A percentile compares a stretch with the other conserved stretches of the same genome.
phyloP scores from a whole-genome alignment of 2,113 vertebrate genomes.

The Thamnaconus septentrionalis region DNA sequence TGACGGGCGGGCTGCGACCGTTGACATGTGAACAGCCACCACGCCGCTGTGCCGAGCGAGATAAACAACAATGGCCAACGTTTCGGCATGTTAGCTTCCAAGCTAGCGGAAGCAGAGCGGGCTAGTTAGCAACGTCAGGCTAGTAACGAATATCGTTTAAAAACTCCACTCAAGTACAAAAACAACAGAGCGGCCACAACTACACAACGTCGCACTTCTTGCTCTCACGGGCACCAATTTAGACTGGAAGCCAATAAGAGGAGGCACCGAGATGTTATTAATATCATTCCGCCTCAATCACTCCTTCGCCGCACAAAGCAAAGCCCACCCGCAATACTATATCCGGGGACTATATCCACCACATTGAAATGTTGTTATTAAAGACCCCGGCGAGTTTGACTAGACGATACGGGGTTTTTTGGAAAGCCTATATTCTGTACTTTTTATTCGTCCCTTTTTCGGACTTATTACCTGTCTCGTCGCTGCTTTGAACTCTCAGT shows the following conservation, averaged over 20 bases:
- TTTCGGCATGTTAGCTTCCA: slow-evolving; percentile 45
- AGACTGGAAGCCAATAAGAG: slow-evolving; percentile 74
- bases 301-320: slow-evolving; percentile 79
- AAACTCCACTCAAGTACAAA: slow-evolving; percentile 9
- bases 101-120: slow-evolving; percentile 52
- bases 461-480: slow-evolving; percentile 85
- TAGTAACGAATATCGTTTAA: slow-evolving; percentile 28
- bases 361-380: slow-evolving; percentile 70
- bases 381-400: slow-evolving; percentile 45
- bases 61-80: slow-evolving; percentile 39
- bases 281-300: slow-evolving; percentile 90
- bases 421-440: slow-evolving; percentile 49
- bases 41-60: not conserved
- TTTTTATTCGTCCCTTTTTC: slow-evolving; percentile 74
- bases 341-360: slow-evolving; percentile 95
- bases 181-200: not conserved
- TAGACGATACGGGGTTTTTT: slow-evolving; percentile 36
- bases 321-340: slow-evolving; percentile 81
- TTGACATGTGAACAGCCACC: no score
- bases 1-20: no score
- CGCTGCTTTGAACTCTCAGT: slow-evolving; percentile 82
- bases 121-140: slow-evolving; percentile 66
- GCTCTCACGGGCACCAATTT: slow-evolving; percentile 55
- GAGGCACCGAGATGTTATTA: slow-evolving; percentile 77
- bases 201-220: not conserved